Percentiles rank a stretch among this genome's conserved stretches.
Evolutionary conservation across 2,888 invertebrate genomes (phyloP).

Genomic region (Phyllotreta striolata): DNA sequence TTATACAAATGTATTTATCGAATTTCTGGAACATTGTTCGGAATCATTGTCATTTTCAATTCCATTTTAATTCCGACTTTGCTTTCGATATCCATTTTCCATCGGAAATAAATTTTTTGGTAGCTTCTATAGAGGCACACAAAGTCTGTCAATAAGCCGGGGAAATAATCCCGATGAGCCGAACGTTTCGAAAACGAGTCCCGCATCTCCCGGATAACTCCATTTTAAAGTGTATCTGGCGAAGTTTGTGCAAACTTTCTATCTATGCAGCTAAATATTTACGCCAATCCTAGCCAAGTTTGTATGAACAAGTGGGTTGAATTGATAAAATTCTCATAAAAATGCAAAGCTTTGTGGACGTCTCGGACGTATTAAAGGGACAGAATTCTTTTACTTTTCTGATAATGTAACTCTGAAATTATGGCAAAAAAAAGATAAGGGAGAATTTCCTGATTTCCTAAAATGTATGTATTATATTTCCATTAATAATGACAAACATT

Average conservation of each 20-base stretch:
- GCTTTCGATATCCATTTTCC: slow-evolving; percentile 2
- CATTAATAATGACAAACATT: slow-evolving; percentile 13
- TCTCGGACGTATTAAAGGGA: neutral
- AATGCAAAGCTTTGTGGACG: slow-evolving; percentile 8
- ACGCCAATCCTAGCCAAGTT: slow-evolving; percentile 14
- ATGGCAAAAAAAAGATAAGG: too few species aligned
- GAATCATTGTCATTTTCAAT: neutral
- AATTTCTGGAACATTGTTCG: too few species aligned
- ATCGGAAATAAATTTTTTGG: slow-evolving; percentile 8
- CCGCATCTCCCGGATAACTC: slow-evolving; percentile 6
- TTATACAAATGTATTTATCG: too few species aligned
- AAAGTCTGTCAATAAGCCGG: slow-evolving; percentile 9
- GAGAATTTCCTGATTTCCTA: too few species aligned
- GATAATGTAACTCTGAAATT: too few species aligned
- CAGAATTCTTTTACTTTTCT: too few species aligned
- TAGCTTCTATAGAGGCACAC: slow-evolving; percentile 9
- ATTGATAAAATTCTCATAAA: slow-evolving; percentile 22
- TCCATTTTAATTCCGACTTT: neutral
- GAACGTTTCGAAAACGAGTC: slow-evolving; percentile 15
- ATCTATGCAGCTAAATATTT: slow-evolving; percentile 23
- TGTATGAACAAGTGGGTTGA: slow-evolving; percentile 19
- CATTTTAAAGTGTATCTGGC: slow-evolving; percentile 21
- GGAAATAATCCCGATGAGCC: slow-evolving; percentile 3
- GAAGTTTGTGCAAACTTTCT: slow-evolving; percentile 23
- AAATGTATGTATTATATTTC: slow-evolving; percentile 5